Conservation (phyloP, 2,797 vertebrate genomes). For the Xiphophorus birchmanni region DNA sequence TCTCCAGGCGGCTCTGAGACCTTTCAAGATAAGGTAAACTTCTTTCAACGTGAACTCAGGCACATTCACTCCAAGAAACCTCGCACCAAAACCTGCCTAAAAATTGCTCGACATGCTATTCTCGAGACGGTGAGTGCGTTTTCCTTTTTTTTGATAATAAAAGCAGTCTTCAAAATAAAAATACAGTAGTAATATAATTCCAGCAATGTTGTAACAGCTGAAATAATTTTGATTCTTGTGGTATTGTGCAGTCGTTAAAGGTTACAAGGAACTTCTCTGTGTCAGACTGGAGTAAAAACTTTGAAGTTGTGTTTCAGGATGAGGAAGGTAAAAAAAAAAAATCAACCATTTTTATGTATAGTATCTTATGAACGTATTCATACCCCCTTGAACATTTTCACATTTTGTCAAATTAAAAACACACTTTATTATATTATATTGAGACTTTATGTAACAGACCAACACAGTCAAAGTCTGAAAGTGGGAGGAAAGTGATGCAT, state of each 20-base stretch:
- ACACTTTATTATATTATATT: not conserved
- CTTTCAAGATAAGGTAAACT: conserved; percentile 98
- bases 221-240: not conserved
- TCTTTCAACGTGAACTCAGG: conserved; percentile 96
- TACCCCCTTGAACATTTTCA: not conserved
- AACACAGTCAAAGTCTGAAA: not conserved
- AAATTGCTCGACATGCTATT: conserved; percentile 89
- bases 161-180: not conserved
- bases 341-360: not conserved
- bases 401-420: not conserved
- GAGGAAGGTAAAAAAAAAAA: conserved; percentile 89
- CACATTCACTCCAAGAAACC: conserved; percentile 95
- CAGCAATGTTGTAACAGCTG: not conserved
- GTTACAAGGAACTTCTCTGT: conserved; percentile 96
- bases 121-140: conserved; percentile 88
- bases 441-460: not conserved
- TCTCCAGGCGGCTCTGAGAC: conserved; percentile 94
- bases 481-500: not conserved
- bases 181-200: not conserved
- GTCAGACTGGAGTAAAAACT: conserved; percentile 99
- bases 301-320: conserved; percentile 97
- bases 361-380: not conserved
- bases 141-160: not conserved
- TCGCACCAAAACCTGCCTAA: conserved; percentile 94
- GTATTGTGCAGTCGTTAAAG: conserved; percentile 88